A percentile compares a stretch with the other conserved stretches of the same genome.
phyloP scores from a whole-genome alignment of 2,888 invertebrate genomes.

The Selenia dentaria region DNA sequence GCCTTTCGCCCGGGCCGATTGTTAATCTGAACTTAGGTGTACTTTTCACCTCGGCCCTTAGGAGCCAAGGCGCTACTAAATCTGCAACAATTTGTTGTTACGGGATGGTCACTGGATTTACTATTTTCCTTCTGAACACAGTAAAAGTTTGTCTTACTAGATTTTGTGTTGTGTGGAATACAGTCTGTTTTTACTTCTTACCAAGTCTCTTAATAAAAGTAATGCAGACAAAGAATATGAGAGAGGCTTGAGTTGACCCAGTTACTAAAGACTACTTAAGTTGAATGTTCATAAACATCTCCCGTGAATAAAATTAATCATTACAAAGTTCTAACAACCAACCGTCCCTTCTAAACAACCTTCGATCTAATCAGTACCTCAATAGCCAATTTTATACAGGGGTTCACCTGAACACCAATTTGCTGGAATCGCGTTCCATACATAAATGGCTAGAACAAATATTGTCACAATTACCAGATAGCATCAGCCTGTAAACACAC shows the following conservation, averaged over 20 bases:
- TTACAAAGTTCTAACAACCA: constrained; percentile 18
- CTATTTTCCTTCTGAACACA: constrained; percentile 21
- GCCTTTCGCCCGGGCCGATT: constrained; percentile 58
- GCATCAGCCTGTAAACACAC: constrained; percentile 76
- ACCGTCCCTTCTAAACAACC: constrained; percentile 36
- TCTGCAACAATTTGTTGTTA: constrained; percentile 49
- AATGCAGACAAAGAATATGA: too few relatives aligned
- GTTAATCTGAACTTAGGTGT: constrained; percentile 78
- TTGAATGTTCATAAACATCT: too few relatives aligned
- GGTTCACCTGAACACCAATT: constrained; percentile 47
- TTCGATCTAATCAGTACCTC: constrained; percentile 60
- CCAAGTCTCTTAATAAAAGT: too few relatives aligned
- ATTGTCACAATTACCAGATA: constrained; percentile 83
- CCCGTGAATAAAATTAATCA: constrained; percentile 6
- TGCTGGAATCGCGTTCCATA: constrained; percentile 60
- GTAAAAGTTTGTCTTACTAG: constrained; percentile 26
- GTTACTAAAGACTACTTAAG: too few relatives aligned
- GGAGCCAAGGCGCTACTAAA: constrained; percentile 56
- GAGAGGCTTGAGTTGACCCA: too few relatives aligned
- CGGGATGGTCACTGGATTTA: constrained; percentile 44
- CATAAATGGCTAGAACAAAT: constrained; percentile 76
- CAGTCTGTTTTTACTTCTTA: background rate
- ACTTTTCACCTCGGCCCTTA: constrained; percentile 70
- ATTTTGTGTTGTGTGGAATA: constrained; percentile 9
- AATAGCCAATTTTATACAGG: constrained; percentile 48